Percentiles rank a stretch among this genome's conserved stretches.
Evolutionary conservation across 2,888 invertebrate species (phyloP).

Genomic region (Andrena camellia): DNA sequence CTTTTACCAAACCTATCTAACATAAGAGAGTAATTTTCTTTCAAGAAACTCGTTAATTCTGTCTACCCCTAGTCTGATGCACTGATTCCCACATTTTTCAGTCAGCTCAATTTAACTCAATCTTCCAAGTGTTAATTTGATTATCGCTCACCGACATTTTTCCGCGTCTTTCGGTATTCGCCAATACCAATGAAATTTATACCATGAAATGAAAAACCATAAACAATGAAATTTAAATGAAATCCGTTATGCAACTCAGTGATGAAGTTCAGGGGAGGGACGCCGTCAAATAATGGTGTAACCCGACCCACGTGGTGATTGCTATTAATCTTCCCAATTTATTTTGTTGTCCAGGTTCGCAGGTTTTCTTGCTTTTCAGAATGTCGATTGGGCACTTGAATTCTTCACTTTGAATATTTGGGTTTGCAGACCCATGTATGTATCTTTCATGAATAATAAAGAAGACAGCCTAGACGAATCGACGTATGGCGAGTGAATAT

Average conservation of each 20-base stretch:
- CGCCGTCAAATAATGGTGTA: conserved; percentile 71
- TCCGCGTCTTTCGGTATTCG: neutral
- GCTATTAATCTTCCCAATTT: conserved; percentile 71
- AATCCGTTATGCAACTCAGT: conserved; percentile 70
- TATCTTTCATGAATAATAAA: too few species aligned
- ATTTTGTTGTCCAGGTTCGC: conserved; percentile 54
- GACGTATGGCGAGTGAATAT: neutral
- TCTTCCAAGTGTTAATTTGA: too few species aligned
- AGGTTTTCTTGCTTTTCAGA: conserved; percentile 42
- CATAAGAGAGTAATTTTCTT: too few species aligned
- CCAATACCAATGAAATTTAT: neutral
- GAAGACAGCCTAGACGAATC: neutral
- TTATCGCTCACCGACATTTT: neutral
- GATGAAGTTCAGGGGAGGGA: conserved; percentile 66
- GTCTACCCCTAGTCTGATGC: too few species aligned
- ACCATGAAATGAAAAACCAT: too few species aligned
- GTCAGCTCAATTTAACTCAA: too few species aligned
- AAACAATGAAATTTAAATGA: too few species aligned
- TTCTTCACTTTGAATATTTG: neutral
- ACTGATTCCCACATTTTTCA: too few species aligned
- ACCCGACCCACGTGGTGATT: conserved; percentile 71
- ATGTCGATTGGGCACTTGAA: conserved; percentile 24
- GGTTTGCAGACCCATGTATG: too few species aligned
- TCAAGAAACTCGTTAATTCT: too few species aligned
- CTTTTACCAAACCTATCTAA: too few species aligned